phyloP scores from a whole-genome alignment of 2,888 invertebrate genomes.

The Phorcus lineatus region DNA sequence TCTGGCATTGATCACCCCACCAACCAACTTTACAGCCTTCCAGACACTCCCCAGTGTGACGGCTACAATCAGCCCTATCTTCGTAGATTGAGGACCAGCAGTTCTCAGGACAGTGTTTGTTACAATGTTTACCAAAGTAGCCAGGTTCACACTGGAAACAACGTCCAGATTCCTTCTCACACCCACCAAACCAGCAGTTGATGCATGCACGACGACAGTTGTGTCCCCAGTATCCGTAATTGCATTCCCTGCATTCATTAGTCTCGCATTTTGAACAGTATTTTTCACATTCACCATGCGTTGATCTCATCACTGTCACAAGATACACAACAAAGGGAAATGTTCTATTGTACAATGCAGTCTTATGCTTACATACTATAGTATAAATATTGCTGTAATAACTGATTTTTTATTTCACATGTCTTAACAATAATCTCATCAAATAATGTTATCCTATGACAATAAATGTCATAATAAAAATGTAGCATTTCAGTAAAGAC shows the following conservation, averaged over 20 bases:
- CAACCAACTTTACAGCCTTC: neutral
- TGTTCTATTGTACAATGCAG: too few relatives aligned
- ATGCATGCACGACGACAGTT: neutral
- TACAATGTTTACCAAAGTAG: neutral
- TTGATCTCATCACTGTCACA: neutral
- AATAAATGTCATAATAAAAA: too few relatives aligned
- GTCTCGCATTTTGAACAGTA: neutral
- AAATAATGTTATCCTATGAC: too few relatives aligned
- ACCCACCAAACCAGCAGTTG: neutral
- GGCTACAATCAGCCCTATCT: neutral
- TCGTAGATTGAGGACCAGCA: neutral
- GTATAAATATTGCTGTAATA: too few relatives aligned
- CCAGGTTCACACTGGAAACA: neutral
- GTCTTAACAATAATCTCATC: too few relatives aligned
- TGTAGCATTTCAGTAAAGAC: too few relatives aligned
- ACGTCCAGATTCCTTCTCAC: neutral
- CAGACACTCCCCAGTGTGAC: neutral
- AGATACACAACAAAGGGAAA: neutral
- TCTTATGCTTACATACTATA: too few relatives aligned
- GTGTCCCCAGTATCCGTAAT: neutral
- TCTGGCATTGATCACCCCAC: neutral
- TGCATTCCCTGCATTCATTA: neutral
- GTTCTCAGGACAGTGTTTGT: neutral
- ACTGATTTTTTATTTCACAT: too few relatives aligned
- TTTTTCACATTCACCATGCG: neutral